Evolutionary conservation across 2,888 invertebrate genomes (phyloP), one percentile per base, ranked within the genome.

Genomic region (Lithophane leautieri): DNA sequence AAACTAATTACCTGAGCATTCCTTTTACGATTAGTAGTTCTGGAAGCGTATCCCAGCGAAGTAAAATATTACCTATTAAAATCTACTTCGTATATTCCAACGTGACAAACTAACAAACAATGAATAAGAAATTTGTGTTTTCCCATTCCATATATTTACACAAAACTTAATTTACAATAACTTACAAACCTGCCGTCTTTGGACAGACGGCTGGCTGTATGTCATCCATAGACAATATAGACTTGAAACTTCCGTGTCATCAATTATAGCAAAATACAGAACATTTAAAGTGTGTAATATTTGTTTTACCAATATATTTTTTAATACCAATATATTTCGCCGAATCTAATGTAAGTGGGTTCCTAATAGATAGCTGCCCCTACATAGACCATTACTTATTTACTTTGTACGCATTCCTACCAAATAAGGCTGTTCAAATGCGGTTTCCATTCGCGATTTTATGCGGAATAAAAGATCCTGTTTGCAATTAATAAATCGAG

Each of bases 401-500:
- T n/a, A 54, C 54, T 56, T 62, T 80, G 22, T 58, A 50, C 40
- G 16, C 14, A 54, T 25, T 14, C 34, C 2, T 44, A 60, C 34
- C 50, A 75, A 76, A 34, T 34, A 82, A 11, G 25, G 19, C 44
- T 44, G 42, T 50, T 50, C 42, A 56, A 34, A 62, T 44, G 34
- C 54, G 11, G 40, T 65, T 19, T 47, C 47, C 22, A 63, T 14
- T 65, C 9, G 19, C 65, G 11, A 58, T 52, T 71, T 12, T 42
- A 7, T 34, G 60, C n/a, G 11, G 28, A 67, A 52, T 79, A 34
- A 56, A 69, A 65, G 12, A 67, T 62, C 78, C 50, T 62, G 67
- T 56, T 78, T 62, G 56, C 50, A 82, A 79, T 78, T 68, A 82
- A 74, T 62, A 70, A 54, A 79, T 67, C 25, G 44, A 73, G 47